These are phyloP conservation scores for Argentina silus DNA, from an alignment of 2,797 vertebrate species.

Conservation along the genomic window DNA sequence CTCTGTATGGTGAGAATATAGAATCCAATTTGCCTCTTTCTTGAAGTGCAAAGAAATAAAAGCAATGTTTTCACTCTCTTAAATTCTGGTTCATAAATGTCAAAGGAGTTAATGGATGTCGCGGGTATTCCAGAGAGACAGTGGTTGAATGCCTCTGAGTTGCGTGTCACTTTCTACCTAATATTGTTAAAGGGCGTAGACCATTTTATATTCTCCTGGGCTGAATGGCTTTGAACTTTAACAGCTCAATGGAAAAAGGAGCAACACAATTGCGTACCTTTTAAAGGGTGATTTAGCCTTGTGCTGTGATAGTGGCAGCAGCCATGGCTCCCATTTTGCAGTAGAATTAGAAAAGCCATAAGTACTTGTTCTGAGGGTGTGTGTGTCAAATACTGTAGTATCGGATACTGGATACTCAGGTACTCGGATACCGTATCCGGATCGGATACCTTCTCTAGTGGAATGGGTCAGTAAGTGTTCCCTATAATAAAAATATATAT, in stretches of 20 bases:
- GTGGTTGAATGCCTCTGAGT: slow-evolving; percentile 15
- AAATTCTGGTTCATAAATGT: slow-evolving; percentile 18
- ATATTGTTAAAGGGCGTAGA: slow-evolving; percentile 33
- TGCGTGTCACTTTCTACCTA: slow-evolving; percentile 25
- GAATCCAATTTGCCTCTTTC: background rate
- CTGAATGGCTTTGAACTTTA: slow-evolving; percentile 21
- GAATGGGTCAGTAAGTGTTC: too few species aligned
- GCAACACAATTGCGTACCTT: slow-evolving; percentile 10
- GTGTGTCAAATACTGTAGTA: background rate
- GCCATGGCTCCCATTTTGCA: background rate
- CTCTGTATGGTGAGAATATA: background rate
- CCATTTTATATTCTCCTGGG: slow-evolving; percentile 1
- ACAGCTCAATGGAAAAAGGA: slow-evolving; percentile 9
- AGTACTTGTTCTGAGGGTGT: background rate
- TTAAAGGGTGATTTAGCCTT: slow-evolving; percentile 12
- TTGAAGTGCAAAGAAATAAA: background rate
- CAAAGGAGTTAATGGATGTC: slow-evolving; percentile 16
- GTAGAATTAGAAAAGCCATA: background rate
- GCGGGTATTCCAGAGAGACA: slow-evolving; percentile 13
- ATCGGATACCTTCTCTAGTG: too few species aligned
- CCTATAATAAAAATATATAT: too few species aligned
- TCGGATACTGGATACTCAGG: slow-evolving; percentile 10
- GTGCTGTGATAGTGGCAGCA: background rate
- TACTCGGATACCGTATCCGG: too few species aligned
- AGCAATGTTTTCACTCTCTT: slow-evolving; percentile 17